A percentile compares a stretch with the other conserved stretches of the same genome.
Evolutionary conservation across 2,888 invertebrate genomes (phyloP).

Genomic region (Harpalus rubripes): DNA sequence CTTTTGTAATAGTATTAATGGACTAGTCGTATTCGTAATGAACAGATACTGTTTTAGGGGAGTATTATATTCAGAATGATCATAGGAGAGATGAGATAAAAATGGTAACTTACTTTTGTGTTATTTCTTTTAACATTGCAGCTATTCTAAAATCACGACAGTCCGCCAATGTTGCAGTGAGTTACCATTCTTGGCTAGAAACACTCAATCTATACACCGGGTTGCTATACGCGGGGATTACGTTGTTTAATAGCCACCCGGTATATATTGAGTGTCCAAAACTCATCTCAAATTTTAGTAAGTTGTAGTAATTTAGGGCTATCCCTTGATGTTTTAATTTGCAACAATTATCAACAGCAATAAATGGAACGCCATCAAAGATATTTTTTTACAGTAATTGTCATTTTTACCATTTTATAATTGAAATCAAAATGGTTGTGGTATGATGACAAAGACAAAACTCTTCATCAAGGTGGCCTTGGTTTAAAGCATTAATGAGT

Average conservation of each 20-base stretch:
- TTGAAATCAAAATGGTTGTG: slow-evolving; percentile 62
- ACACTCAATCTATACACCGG: no score
- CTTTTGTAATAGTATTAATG: slow-evolving; percentile 63
- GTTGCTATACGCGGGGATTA: no score
- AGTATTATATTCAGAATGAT: slow-evolving; percentile 61
- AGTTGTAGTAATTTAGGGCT: slow-evolving; percentile 58
- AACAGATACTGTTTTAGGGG: slow-evolving; percentile 54
- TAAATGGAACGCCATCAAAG: slow-evolving; percentile 52
- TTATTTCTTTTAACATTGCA: not conserved
- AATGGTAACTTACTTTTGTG: slow-evolving; percentile 14
- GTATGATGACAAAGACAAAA: slow-evolving; percentile 62
- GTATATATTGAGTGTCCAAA: not conserved
- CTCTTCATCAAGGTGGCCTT: slow-evolving; percentile 66
- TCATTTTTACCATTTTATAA: slow-evolving; percentile 59
- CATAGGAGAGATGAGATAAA: slow-evolving; percentile 32
- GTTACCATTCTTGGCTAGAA: slow-evolving; percentile 3
- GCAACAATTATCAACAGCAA: slow-evolving; percentile 63
- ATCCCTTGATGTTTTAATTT: slow-evolving; percentile 63
- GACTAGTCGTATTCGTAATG: slow-evolving; percentile 58
- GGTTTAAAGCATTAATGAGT: slow-evolving; percentile 62
- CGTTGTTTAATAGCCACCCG: no score
- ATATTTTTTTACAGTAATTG: slow-evolving; percentile 51
- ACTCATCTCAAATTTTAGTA: slow-evolving; percentile 29
- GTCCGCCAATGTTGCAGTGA: slow-evolving; percentile 16
- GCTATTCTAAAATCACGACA: slow-evolving; percentile 15